Percentiles rank a stretch among this genome's conserved stretches.
Conservation (phyloP, 2,888 invertebrate genomes). For the Lasioglossum calceatum region DNA sequence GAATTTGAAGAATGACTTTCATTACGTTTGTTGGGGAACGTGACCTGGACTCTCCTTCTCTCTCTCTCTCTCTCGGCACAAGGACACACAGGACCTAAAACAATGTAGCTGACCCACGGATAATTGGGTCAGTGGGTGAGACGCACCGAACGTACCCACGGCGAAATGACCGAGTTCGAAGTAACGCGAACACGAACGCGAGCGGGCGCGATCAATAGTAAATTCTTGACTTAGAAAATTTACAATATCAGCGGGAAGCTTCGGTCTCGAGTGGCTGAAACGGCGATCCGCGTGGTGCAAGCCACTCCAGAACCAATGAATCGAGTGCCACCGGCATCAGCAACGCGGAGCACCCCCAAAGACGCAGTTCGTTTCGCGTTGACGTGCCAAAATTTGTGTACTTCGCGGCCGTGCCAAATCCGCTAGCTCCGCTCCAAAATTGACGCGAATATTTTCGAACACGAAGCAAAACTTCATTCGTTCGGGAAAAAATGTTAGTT, state of each 20-base stretch:
- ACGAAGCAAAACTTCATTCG: too few species aligned
- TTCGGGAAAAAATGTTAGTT: neutral
- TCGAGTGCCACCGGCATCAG: conserved; percentile 29
- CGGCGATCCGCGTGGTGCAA: neutral
- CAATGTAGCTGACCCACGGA: conserved; percentile 55
- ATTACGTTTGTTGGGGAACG: conserved; percentile 24
- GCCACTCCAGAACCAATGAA: conserved; percentile 30
- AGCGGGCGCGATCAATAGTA: conserved; percentile 64
- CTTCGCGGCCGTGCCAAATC: conserved; percentile 42
- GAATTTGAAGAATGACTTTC: conserved; percentile 42
- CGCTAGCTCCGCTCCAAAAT: conserved; percentile 17
- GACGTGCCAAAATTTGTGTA: conserved; percentile 57
- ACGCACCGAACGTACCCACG: conserved; percentile 51
- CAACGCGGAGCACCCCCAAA: conserved; percentile 1
- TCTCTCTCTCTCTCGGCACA: neutral
- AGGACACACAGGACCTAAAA: conserved; percentile 56
- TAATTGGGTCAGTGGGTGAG: conserved; percentile 74
- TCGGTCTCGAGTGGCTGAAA: conserved; percentile 12
- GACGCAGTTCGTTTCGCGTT: neutral
- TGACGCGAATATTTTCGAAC: conserved; percentile 14
- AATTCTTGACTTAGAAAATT: conserved; percentile 75
- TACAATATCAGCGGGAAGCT: conserved; percentile 67
- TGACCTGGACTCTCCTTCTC: neutral
- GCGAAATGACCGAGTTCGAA: conserved; percentile 69
- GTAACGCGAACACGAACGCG: conserved; percentile 47